A percentile compares a stretch with the other conserved stretches of the same genome.
These are phyloP conservation scores for Catharus minimus DNA, from an alignment of 2,113 vertebrate species.

Conservation along the genomic window DNA sequence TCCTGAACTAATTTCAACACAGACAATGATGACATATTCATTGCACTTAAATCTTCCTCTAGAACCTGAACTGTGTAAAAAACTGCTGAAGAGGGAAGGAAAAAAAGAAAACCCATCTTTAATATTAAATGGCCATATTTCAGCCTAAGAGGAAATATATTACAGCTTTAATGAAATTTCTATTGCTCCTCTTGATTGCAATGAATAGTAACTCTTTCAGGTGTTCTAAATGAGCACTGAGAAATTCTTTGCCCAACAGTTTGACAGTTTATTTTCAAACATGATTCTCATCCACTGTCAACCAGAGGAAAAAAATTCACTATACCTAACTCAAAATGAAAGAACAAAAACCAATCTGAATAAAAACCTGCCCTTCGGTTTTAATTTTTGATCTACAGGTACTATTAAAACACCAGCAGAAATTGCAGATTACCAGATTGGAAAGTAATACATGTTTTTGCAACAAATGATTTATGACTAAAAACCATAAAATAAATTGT, in stretches of 20 bases:
- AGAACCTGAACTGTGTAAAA: neutral
- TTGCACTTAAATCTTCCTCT: neutral
- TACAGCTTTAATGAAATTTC: neutral
- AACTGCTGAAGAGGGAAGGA: neutral
- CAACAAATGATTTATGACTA: neutral
- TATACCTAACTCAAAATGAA: neutral
- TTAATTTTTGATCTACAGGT: neutral
- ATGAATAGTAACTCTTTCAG: neutral
- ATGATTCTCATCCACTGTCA: neutral
- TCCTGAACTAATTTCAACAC: neutral
- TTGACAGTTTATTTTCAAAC: neutral
- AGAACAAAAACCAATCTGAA: neutral
- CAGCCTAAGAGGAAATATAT: neutral
- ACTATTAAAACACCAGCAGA: neutral
- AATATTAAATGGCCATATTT: neutral
- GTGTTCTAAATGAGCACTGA: neutral
- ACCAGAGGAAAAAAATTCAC: neutral
- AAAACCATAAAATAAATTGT: neutral
- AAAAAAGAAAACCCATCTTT: neutral
- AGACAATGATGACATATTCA: neutral
- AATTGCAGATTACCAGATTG: neutral
- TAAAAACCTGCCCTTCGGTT: neutral
- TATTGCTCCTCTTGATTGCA: neutral
- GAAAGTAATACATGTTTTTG: neutral
- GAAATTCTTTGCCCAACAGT: neutral